Base-by-base conservation (phyloP, 2,797 vertebrate species). In the Tiaroga cobitis region DNA sequence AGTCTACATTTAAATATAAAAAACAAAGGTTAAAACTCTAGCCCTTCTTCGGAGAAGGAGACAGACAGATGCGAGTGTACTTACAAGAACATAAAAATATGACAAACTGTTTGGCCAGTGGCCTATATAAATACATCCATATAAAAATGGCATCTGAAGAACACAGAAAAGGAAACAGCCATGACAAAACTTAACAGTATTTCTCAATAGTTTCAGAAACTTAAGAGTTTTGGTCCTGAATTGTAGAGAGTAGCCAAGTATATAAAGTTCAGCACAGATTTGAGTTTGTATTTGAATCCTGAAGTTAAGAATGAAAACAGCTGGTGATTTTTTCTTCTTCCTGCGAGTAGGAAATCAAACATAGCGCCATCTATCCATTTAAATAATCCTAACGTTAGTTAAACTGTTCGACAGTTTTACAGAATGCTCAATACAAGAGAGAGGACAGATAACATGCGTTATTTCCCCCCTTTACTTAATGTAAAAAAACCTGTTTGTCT, bases 1-100 rank as follows among this genome's bases (percentile, higher is more conserved):
- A 97, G 97, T 98, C 97, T 98, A 98, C 97, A 97, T 99, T 99
- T 98, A 99, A 98, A 98, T 99, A 99, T 98, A 96, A 98, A 99
- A 97, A 96, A 94, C 95, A 97, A 97, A 97, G 97, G 95, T 97
- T 97, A 96, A 97, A 98, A 99, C 96, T 98, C 97, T 99, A 99
- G 98, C 98, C 98, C 98, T 99, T 99, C 97, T 95, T 98, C 97
- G 96, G 97, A 97, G 98, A 98, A 99, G 97, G 97, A 98, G 97
- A 97, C 95, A 93, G 95, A 98, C 96, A 37, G 95, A 94, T 95
- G 94, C 90, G 94, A 94, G 96, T 95, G 95, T 90, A 92, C 91
- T 94, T 94, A 97, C 94, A 91, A 95, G 90, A 96, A 96, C 93
- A 85, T 93, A 92, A 92, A 93, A 74, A 89, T 89, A 90, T 90